These are phyloP conservation scores for Platycheirus albimanus DNA, from an alignment of 2,888 invertebrate genomes.

Conservation along the genomic window DNA sequence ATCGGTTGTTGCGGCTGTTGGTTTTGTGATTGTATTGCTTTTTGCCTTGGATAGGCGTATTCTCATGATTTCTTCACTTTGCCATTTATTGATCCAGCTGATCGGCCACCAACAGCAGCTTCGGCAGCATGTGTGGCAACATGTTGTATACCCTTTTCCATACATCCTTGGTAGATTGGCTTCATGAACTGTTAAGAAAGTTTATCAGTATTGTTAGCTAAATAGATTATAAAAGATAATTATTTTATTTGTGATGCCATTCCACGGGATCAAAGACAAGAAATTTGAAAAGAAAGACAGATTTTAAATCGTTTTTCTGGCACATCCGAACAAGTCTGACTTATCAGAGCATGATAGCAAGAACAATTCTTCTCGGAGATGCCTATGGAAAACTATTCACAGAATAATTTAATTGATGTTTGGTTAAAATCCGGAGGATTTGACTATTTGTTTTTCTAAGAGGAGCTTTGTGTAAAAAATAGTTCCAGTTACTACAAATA, in stretches of 20 bases:
- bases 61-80: constrained; percentile 83
- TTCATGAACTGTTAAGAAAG: constrained; percentile 88
- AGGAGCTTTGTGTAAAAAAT: too few species aligned
- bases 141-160: constrained; percentile 92
- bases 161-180: constrained; percentile 90
- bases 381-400: too few species aligned
- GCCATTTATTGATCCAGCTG: constrained; percentile 80
- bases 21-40: constrained; percentile 76
- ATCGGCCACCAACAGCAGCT: constrained; percentile 85
- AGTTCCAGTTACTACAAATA: too few species aligned
- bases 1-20: constrained; percentile 71
- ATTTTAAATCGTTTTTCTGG: too few species aligned
- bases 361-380: too few species aligned
- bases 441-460: too few species aligned
- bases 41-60: constrained; percentile 81
- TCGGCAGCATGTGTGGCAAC: constrained; percentile 91
- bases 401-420: too few species aligned
- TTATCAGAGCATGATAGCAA: too few species aligned
- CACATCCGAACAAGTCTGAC: too few species aligned
- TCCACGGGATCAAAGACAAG: constrained; percentile 24
- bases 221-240: neutral
- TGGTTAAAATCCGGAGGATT: too few species aligned
- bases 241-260: constrained; percentile 33
- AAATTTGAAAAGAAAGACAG: too few species aligned
- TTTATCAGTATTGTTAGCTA: constrained; percentile 9